Base-by-base conservation (phyloP, 2,113 vertebrate species). In the Engystomops pustulosus region DNA sequence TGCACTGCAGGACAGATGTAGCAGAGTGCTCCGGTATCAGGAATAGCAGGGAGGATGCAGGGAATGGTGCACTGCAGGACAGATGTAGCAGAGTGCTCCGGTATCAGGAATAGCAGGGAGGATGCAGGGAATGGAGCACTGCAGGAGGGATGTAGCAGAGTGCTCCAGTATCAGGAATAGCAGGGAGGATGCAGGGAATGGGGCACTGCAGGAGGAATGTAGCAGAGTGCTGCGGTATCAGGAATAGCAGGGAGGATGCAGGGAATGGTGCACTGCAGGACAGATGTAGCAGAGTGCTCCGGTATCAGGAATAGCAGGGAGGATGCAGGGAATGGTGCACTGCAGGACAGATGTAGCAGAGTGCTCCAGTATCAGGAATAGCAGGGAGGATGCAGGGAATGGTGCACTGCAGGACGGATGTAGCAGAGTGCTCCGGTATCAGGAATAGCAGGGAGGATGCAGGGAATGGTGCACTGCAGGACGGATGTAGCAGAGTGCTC, bases 161-260 rank as follows among this genome's bases (percentile, higher is more conserved):
- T 41, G 38, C 38, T n/a, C n/a, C n/a, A n/a, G n/a, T n/a, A n/a
- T n/a, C n/a, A n/a, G 38, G 71, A 10, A 34, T 51, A 75, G 71
- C 47, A 53, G 45, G 45, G 70, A 15, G 2, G 44, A 25, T 27
- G 23, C 41, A 9, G 68, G 9, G 25, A 62, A 2, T 30, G 17
- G 45, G 14, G 71, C 12, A 27, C 12, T 30, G 71, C 41, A 17
- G 23, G 44, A 14, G 4, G 4, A 1, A 36, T 41, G 38, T n/a
- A 70, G 18, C 67, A 70, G 34, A 32, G 32, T 6, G 18, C 38
- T 0, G 17, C n/a, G 67, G 0, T 10, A 23, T 8, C 53, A 10
- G 53, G 8, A 23, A 14, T 58, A 58, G 53, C 53, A 11, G 53
- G 14, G 44, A 41, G 8, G 38, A n/a, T n/a, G n/a, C n/a, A 41